Evolutionary conservation across 1,140 invertebrate genomes (phyloP).

Genomic region (Anastatus disparis): DNA sequence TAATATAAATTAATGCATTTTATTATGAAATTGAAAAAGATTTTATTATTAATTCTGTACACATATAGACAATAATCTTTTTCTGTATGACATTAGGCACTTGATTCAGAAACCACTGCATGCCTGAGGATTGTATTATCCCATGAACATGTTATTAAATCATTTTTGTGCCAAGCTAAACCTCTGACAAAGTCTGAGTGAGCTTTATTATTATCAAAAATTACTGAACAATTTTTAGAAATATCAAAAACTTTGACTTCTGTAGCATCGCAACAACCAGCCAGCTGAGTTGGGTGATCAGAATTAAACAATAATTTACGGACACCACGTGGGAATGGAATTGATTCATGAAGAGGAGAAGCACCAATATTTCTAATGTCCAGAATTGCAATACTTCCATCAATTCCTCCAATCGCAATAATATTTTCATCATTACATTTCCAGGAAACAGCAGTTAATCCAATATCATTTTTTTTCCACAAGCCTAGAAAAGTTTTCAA

Average conservation of each 20-base stretch:
- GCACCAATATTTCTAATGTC: conserved; percentile 52
- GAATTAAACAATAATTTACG: conserved; percentile 57
- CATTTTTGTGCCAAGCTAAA: conserved; percentile 56
- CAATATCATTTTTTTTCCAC: conserved; percentile 44
- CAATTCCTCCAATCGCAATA: conserved; percentile 52
- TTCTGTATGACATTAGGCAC: background rate
- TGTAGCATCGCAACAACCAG: conserved; percentile 56
- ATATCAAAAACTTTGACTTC: conserved; percentile 55
- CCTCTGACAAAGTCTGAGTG: conserved; percentile 61
- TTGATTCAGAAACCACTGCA: conserved; percentile 21
- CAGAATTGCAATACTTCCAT: conserved; percentile 52
- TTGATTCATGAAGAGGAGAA: conserved; percentile 39
- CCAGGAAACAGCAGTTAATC: conserved; percentile 54
- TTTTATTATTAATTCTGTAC: background rate
- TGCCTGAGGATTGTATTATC: conserved; percentile 56
- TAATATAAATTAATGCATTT: conserved; percentile 17
- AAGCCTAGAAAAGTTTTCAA: conserved; percentile 48
- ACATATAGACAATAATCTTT: background rate
- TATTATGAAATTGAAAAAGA: conserved; percentile 18
- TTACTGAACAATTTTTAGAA: conserved; percentile 38
- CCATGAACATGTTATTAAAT: conserved; percentile 62
- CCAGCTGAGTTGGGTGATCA: conserved; percentile 45
- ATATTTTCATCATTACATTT: conserved; percentile 49
- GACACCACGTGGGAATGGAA: conserved; percentile 47
- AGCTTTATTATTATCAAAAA: conserved; percentile 50